These are phyloP conservation scores for Leptinotarsa rubiginosa DNA, from an alignment of 2,888 invertebrate genomes.

Conservation along the genomic window DNA sequence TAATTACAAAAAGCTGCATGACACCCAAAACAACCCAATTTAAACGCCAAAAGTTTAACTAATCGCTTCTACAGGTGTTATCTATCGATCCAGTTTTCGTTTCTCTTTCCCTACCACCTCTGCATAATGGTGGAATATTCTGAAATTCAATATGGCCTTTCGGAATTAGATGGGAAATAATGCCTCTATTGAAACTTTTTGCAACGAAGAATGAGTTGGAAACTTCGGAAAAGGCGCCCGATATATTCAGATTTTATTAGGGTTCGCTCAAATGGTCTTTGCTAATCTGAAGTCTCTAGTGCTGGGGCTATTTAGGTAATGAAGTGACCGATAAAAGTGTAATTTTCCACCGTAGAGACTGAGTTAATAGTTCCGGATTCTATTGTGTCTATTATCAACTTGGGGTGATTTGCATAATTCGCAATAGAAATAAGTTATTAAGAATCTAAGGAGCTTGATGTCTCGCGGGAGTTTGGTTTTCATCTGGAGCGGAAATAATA, in stretches of 20 bases:
- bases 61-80: slow-evolving; percentile 64
- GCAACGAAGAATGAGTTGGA: slow-evolving; percentile 32
- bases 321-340: slow-evolving; percentile 30
- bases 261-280: slow-evolving; percentile 31
- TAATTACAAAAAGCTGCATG: background rate
- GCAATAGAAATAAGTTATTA: slow-evolving; percentile 1
- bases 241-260: slow-evolving; percentile 40
- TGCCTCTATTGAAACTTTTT: slow-evolving; percentile 44
- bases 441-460: background rate
- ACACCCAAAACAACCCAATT: slow-evolving; percentile 27
- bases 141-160: slow-evolving; percentile 33
- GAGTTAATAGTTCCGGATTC: slow-evolving; percentile 4
- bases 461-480: background rate
- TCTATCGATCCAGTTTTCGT: slow-evolving; percentile 60
- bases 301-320: slow-evolving; percentile 23
- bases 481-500: background rate
- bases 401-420: background rate
- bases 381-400: slow-evolving; percentile 4
- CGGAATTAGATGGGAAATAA: slow-evolving; percentile 43
- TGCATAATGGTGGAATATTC: slow-evolving; percentile 31
- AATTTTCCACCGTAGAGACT: slow-evolving; percentile 18
- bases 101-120: slow-evolving; percentile 16
- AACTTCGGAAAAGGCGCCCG: slow-evolving; percentile 34
- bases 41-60: slow-evolving; percentile 56
- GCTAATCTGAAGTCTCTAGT: slow-evolving; percentile 31